Base-by-base conservation (phyloP, 2,888 invertebrate genomes). In the Dendrolimus pini region DNA sequence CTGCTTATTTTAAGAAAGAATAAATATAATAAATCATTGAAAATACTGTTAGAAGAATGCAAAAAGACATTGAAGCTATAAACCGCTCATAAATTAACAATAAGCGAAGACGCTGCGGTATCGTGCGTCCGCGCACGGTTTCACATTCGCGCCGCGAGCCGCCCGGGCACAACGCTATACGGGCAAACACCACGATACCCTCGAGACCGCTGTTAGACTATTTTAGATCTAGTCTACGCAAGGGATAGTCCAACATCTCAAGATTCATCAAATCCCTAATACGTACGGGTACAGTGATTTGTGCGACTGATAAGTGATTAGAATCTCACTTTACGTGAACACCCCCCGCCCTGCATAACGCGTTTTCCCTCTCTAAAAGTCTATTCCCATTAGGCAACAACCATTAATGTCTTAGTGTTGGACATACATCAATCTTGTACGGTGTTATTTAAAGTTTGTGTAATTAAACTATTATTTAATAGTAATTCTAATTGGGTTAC, bases 71-170 rank as follows among this genome's bases (percentile, higher is more conserved):
- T 47, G 47, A 47, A 47, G 9, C 47, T 41, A 42, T 54, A 52
- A 55, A 1, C 54, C 41, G 75, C 80, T 75, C 70, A 64, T 76
- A 71, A 80, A 82, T 81, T 76, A 75, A 67, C 74, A 82, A 84
- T 75, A 75, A 75, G 77, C 80, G 80, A 74, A 76, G 67, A 74
- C 69, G 64, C 65, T 10, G 47, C 47, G 47, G 12, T 47, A 47
- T 63, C 65, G 62, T 80, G 83, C 85, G 83, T 82, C 62, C 78
- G 85, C 80, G 88, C 47, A 76, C 85, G 88, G 72, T 77, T 88
- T 87, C 89, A 89, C 88, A 89, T 84, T 86, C 81, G 78, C 82
- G 80, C 73, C 79, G 84, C 78, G 75, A 78, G 81, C 79, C 81
- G 83, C 75, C 73, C 77, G 80, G 77, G 77, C 75, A 78, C 72